These are phyloP conservation scores for Enteromius viviparus DNA, from an alignment of 2,797 vertebrate genomes.

Conservation along the genomic window DNA sequence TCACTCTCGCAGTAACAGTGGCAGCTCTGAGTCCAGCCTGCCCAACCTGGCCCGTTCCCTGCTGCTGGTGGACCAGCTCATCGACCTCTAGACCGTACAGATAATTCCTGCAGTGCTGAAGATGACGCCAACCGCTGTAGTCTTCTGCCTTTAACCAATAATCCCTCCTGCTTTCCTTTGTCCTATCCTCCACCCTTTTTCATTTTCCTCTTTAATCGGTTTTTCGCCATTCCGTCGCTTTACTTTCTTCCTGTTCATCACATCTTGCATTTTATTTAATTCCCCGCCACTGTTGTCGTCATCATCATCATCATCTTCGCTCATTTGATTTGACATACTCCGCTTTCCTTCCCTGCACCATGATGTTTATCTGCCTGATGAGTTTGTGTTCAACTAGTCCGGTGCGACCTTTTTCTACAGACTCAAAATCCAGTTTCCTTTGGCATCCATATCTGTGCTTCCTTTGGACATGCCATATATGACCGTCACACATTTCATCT, in stretches of 20 bases:
- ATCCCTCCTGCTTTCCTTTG: constrained; percentile 57
- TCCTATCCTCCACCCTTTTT: constrained; percentile 44
- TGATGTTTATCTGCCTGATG: neutral
- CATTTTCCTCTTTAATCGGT: constrained; percentile 16
- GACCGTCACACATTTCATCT: neutral
- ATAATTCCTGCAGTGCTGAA: constrained; percentile 64
- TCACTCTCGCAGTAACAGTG: constrained; percentile 99
- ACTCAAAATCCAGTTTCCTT: neutral
- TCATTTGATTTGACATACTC: neutral
- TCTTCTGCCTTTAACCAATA: constrained; percentile 29
- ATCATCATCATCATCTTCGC: neutral
- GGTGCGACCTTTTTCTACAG: neutral
- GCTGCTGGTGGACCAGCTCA: constrained; percentile 99
- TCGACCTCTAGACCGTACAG: constrained; percentile 87
- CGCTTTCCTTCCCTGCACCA: neutral
- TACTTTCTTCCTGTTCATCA: constrained; percentile 22
- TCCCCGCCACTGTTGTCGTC: neutral
- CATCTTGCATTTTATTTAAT: constrained; percentile 14
- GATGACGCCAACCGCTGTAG: constrained; percentile 8
- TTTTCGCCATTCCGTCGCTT: constrained; percentile 1
- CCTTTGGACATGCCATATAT: neutral
- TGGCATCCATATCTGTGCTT: constrained; percentile 7
- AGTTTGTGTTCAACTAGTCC: neutral
- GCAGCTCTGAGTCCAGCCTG: constrained; percentile 98
- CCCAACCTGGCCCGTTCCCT: constrained; percentile 98